phyloP scores from a whole-genome alignment of 2,888 invertebrate species.

The Vanessa cardui region DNA sequence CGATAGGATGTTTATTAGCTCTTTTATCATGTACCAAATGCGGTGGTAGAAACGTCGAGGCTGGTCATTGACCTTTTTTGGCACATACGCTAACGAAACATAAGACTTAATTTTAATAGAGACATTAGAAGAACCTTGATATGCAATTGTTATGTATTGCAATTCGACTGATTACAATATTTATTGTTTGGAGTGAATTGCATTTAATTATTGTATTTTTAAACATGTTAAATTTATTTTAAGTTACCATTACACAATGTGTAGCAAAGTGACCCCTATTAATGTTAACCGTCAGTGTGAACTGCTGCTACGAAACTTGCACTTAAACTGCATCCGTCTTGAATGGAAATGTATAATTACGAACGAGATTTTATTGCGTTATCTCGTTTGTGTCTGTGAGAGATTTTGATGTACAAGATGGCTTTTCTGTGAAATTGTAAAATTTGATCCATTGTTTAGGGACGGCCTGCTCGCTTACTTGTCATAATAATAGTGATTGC shows the following conservation, averaged over 20 bases:
- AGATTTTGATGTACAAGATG: conserved; percentile 27
- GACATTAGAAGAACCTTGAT: conserved; percentile 74
- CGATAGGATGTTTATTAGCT: conserved; percentile 47
- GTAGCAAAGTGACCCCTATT: not conserved
- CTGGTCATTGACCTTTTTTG: conserved; percentile 83
- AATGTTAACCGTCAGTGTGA: not conserved
- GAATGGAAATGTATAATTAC: conserved; percentile 16
- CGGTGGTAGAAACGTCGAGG: conserved; percentile 79
- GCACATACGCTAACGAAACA: conserved; percentile 78
- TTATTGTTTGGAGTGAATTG: conserved; percentile 9
- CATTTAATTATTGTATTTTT: conserved; percentile 17
- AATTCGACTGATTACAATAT: conserved; percentile 34
- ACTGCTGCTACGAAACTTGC: conserved; percentile 10
- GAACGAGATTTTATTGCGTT: conserved; percentile 19
- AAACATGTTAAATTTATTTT: not conserved
- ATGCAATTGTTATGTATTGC: conserved; percentile 44
- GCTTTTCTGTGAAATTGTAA: conserved; percentile 31
- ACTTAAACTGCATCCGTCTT: conserved; percentile 10
- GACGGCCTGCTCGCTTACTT: conserved; percentile 55
- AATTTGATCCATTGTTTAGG: conserved; percentile 49
- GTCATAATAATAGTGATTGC: conserved; percentile 64
- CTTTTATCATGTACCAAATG: conserved; percentile 56
- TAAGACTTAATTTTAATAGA: conserved; percentile 73
- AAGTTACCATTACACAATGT: not conserved
- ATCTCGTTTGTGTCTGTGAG: conserved; percentile 21